These are phyloP conservation scores for Mirounga angustirostris DNA, from an alignment of 2,113 vertebrate species.

Conservation along the genomic window DNA sequence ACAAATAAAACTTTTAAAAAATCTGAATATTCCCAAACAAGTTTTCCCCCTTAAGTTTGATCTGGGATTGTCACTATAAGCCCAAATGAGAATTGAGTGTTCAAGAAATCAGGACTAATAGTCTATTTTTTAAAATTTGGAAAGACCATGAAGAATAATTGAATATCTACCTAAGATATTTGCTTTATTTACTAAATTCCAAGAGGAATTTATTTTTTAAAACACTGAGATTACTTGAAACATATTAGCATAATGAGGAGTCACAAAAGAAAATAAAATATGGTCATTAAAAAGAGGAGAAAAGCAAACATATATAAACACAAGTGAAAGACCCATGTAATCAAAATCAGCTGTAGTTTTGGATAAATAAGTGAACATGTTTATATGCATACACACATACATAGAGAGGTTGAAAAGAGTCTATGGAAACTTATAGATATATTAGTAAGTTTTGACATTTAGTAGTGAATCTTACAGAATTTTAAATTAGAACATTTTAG, in stretches of 20 bases:
- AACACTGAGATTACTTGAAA: neutral
- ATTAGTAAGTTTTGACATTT: neutral
- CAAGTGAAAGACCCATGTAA: neutral
- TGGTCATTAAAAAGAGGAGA: neutral
- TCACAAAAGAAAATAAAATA: neutral
- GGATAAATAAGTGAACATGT: neutral
- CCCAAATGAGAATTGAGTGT: neutral
- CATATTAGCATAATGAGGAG: neutral
- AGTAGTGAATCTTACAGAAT: neutral
- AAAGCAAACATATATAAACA: neutral
- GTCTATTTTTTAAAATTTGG: neutral
- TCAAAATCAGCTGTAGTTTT: neutral
- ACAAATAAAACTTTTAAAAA: neutral
- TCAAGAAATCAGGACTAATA: neutral
- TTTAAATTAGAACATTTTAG: constrained; percentile 2
- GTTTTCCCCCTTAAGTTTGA: neutral
- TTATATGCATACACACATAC: neutral
- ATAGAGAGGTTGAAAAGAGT: neutral
- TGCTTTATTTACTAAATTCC: neutral
- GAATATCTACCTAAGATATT: neutral
- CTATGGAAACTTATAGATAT: neutral
- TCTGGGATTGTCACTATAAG: neutral
- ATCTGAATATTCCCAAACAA: neutral
- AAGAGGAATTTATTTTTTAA: neutral
- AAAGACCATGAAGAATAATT: neutral